A percentile compares a stretch with the other conserved stretches of the same genome.
Conservation (phyloP, 2,113 vertebrate genomes). For the Henicopernis longicauda region DNA sequence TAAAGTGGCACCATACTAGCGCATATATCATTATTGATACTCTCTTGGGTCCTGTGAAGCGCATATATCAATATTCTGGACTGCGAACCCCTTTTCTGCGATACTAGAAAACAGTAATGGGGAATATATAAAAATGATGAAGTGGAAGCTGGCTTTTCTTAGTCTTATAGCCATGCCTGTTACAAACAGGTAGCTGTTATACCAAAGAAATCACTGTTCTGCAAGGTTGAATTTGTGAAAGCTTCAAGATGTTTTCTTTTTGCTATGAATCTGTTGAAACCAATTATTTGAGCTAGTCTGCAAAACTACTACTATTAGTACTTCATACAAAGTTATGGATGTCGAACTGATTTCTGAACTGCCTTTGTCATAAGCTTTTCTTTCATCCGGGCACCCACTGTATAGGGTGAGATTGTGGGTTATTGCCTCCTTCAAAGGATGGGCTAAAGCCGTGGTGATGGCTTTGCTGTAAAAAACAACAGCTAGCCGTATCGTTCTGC, state of each 20-base stretch:
- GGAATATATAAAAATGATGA: neutral
- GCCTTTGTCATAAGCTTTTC: neutral
- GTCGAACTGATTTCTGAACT: neutral
- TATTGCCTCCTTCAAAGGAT: neutral
- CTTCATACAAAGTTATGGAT: neutral
- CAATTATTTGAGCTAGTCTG: neutral
- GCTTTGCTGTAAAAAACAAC: neutral
- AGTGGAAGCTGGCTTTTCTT: neutral
- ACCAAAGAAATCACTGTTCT: neutral
- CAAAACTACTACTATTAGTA: neutral
- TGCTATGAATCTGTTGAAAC: neutral
- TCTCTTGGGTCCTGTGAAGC: neutral
- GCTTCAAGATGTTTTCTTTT: neutral
- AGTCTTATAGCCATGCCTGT: neutral
- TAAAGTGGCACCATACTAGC: neutral
- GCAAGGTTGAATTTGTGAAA: neutral
- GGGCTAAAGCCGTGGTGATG: neutral
- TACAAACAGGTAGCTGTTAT: neutral
- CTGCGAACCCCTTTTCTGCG: neutral
- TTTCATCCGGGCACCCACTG: neutral
- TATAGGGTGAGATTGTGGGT: neutral
- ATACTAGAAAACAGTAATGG: neutral
- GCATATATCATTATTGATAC: neutral
- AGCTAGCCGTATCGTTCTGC: neutral
- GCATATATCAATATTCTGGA: neutral